Evolutionary conservation across 2,888 invertebrate genomes (phyloP), one percentile per base, ranked within the genome.

Genomic region (Dolichomitus sp.): DNA sequence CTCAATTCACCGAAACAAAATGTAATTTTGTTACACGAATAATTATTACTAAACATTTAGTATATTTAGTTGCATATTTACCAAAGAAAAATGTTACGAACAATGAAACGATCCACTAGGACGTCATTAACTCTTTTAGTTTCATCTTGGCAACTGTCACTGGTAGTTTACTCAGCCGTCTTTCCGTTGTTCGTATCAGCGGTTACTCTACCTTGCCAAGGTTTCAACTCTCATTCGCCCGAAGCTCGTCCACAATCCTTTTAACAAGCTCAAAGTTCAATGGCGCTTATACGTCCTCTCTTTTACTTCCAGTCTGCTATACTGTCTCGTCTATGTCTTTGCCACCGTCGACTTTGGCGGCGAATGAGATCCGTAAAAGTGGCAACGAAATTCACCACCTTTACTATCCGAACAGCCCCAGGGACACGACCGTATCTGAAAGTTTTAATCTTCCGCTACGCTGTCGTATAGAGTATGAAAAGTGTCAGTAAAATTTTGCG

Each of bases 191-290:
- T 17, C 2, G 61, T 37, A 61, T 19, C 61, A 33, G 61, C 37
- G 17, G 61, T 61, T 61, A 37, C 37, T 40, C 4, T 4, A 61
- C 61, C 40, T 19, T 17, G 37, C 59, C 37, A 17, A 30, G n/a
- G n/a, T 59, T 59, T 17, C 37, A 33, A 37, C 45, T 48, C 63
- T 50, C 42, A 27, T 70, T 19, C 57, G 23, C 27, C 12, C 27
- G n/a, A 23, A 42, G 45, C 42, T 45, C 48, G 11, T 37, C 50
- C 57, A 40, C 27, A 57, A 42, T 33, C 75, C 57, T 68, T 59
- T 65, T 33, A 68, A 57, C 75, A 45, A 57, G 57, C 52, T 59
- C 75, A 75, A 75, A 75, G 66, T 75, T 75, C 45, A 75, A 74
- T 63, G 63, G 65, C 74, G 52, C 52, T 54, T 70, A 70, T 70